Evolutionary conservation across 2,113 vertebrate species (phyloP).

Genomic region (Lanius collurio): DNA sequence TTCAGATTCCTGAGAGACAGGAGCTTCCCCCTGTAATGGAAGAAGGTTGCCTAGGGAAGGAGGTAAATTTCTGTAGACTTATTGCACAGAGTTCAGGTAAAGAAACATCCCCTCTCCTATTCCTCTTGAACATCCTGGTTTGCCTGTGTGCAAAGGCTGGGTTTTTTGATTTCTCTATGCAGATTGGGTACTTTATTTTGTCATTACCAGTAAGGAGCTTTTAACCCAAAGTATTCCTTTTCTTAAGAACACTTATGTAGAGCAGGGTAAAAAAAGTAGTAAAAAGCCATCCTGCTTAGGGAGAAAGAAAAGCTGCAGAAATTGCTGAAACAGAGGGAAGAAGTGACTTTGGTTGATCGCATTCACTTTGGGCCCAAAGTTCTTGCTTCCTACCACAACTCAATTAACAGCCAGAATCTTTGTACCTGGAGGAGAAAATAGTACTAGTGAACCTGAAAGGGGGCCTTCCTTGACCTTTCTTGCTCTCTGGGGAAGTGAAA

Average conservation of each 20-base stretch:
- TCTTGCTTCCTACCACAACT: background rate
- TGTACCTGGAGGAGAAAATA: slow-evolving; percentile 1
- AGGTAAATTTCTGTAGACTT: background rate
- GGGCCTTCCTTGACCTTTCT: background rate
- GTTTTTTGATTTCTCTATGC: background rate
- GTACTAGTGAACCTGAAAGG: background rate
- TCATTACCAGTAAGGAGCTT: background rate
- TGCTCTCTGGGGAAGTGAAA: background rate
- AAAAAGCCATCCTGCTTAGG: background rate
- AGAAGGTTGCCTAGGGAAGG: background rate
- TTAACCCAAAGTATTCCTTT: background rate
- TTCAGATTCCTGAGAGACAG: background rate
- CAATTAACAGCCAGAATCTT: background rate
- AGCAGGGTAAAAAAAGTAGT: background rate
- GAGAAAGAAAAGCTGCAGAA: background rate
- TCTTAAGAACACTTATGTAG: background rate
- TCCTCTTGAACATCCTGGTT: background rate
- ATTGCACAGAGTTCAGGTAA: background rate
- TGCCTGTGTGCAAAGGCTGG: background rate
- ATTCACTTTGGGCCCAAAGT: background rate
- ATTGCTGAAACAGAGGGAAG: background rate
- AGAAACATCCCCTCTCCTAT: background rate
- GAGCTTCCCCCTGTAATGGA: background rate
- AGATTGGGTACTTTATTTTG: background rate
- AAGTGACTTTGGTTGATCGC: background rate